Evolutionary conservation across 2,797 vertebrate genomes (phyloP), one percentile per base, ranked within the genome.

Genomic region (Dermochelys coriacea): DNA sequence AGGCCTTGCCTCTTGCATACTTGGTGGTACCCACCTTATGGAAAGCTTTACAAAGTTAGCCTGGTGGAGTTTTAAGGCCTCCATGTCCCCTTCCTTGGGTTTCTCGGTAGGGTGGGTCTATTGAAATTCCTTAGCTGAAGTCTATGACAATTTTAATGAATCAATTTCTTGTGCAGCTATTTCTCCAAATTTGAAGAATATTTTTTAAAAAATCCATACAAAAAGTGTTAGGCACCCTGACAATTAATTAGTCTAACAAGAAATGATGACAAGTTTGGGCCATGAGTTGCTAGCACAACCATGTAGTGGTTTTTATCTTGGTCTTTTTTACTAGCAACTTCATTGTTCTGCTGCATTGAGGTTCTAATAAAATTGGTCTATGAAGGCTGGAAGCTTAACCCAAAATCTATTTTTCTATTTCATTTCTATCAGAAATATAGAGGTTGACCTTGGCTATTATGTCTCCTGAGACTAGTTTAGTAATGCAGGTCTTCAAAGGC

Each of bases 351-450:
- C 45, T 88, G 68, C 23, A 80, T 4, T 6, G 83, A 49, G 80
- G 80, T 41, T 55, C 49, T 49, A 84, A 84, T 47, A 57, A 31
- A 96, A 54, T 49, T 84, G 23, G 88, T 80, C 75, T 86, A 41
- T 88, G n/a, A 68, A 74, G 90, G 16, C 71, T 94, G 85, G 57
- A 80, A 93, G 29, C 37, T 94, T 93, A 97, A 90, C 50, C 15
- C 84, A 82, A 29, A 80, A 74, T 96, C 94, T 97, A 77, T 93
- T 95, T 96, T 96, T 34, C 88, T 71, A 51, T 90, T 91, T 93
- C 9, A 88, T 96, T 95, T 97, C 61, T 93, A 21, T 96, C 93
- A 92, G 85, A 95, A 96, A 80, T 79, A 89, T 12, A 85, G 79
- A 90, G 87, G 47, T 59, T 91, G 84, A 93, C 87, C 82, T 95